Evolutionary conservation across 2,113 vertebrate species (phyloP), one percentile per base, ranked within the genome.

Genomic region (Trachemys scripta): DNA sequence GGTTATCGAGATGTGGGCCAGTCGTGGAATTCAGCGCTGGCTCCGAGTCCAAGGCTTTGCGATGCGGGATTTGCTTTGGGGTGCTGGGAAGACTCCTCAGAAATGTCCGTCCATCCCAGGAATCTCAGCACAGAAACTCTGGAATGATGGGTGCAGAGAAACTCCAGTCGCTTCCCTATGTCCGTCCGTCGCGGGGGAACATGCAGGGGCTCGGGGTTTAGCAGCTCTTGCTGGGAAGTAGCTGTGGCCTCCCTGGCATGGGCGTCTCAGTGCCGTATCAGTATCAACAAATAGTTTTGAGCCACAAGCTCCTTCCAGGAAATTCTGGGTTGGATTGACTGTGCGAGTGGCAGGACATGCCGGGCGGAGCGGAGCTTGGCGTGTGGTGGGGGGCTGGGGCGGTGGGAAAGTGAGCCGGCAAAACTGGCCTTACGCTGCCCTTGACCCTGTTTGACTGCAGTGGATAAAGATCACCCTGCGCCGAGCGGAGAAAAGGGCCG

Each of bases 381-480:
- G 12, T 78, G 72, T 69, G 13, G 35, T 69, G 83, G 85, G 31
- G 25, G 49, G 38, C 54, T 27, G 25, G 17, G 76, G n/a, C 4
- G 27, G 29, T 51, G n/a, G 45, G 31, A 62, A 62, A 62, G 31
- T 31, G 29, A 62, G 29, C 59, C 29, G 0, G 10, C 17, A 93
- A 51, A 93, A 82, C 22, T 50, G 88, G 54, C 22, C 81, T 50
- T 72, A 54, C 85, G 12, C 38, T n/a, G 9, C 31, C 24, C 0
- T 1, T 4, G 16, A 16, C 53, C 7, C n/a, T 24, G 69, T 29
- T 76, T 59, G 11, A 25, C 45, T 62, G 85, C 56, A 10, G 1
- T 0, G 22, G 7, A 14, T n/a, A 47, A 0, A 1, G 9, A 47
- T 4, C 1, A 1, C 80, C n/a, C 42, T 20, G 0, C 0, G 65